Conservation (phyloP, 2,888 invertebrate genomes). For the Orthosia incerta region DNA sequence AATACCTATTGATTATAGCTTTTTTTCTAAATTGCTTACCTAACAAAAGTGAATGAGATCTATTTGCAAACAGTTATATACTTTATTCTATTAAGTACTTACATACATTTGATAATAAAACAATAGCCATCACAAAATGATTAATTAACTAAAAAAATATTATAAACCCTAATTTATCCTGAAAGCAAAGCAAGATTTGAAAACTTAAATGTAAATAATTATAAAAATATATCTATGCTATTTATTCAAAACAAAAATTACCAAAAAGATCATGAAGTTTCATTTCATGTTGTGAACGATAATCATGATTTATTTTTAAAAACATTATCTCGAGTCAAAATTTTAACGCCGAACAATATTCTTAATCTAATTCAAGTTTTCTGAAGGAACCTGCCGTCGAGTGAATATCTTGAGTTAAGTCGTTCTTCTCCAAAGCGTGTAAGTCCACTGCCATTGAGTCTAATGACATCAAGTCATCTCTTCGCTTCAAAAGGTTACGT, state of each 20-base stretch:
- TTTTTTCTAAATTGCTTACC: conserved; percentile 42
- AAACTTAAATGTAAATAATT: conserved; percentile 26
- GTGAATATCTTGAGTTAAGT: conserved; percentile 93
- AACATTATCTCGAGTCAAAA: conserved; percentile 1
- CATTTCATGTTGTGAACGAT: conserved; percentile 2
- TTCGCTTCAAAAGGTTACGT: conserved; percentile 91
- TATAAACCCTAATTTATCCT: conserved; percentile 40
- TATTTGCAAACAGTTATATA: conserved; percentile 57
- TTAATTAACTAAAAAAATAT: conserved; percentile 45
- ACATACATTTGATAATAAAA: conserved; percentile 50
- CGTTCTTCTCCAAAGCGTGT: conserved; percentile 90
- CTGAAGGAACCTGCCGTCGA: conserved; percentile 96
- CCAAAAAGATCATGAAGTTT: conserved; percentile 8
- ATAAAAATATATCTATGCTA: conserved; percentile 23
- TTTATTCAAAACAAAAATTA: conserved; percentile 12
- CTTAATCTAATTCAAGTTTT: conserved; percentile 95
- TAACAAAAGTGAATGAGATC: conserved; percentile 67
- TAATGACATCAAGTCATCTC: conserved; percentile 92
- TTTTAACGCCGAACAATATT: neutral
- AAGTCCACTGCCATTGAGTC: conserved; percentile 95
- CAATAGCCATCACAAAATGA: conserved; percentile 62
- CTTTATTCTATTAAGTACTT: conserved; percentile 49
- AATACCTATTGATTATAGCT: conserved; percentile 9
- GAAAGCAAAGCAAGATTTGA: conserved; percentile 54
- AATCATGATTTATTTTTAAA: conserved; percentile 13